phyloP scores from a whole-genome alignment of 2,797 vertebrate species.

The Scarus forsteni region DNA sequence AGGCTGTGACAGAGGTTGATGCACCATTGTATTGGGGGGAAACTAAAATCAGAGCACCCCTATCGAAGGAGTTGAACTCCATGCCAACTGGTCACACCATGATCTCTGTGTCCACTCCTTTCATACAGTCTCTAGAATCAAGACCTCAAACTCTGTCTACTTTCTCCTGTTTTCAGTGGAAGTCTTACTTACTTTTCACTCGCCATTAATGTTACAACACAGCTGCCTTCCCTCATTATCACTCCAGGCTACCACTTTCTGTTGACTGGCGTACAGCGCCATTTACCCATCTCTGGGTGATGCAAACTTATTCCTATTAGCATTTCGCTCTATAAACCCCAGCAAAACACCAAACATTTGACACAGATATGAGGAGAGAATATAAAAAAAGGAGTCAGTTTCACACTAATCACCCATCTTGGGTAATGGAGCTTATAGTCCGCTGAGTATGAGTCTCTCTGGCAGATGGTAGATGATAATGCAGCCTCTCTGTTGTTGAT shows the following conservation, averaged over 20 bases:
- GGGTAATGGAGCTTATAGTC: conserved; percentile 57
- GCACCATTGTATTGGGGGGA: too few relatives aligned
- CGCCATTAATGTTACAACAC: neutral
- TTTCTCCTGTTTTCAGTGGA: neutral
- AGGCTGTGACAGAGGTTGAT: too few relatives aligned
- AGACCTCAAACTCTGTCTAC: neutral
- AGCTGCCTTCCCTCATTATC: neutral
- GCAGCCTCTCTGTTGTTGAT: conserved; percentile 43
- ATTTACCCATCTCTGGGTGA: conserved; percentile 20
- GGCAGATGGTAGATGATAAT: conserved; percentile 70
- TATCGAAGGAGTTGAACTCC: too few relatives aligned
- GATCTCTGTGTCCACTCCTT: neutral
- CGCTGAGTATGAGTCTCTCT: conserved; percentile 41
- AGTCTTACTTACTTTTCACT: neutral
- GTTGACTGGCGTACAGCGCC: conserved; percentile 1
- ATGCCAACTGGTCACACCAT: too few relatives aligned
- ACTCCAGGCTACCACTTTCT: neutral
- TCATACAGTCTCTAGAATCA: neutral
- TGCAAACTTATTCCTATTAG: conserved; percentile 20
- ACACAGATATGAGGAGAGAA: neutral
- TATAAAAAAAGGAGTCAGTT: conserved; percentile 15
- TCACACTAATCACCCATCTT: conserved; percentile 58
- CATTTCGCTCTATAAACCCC: conserved; percentile 26
- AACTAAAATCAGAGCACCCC: too few relatives aligned
- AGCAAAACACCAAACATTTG: conserved; percentile 5